A percentile compares a stretch with the other conserved stretches of the same genome.
Conservation (phyloP, 92 coral and sea anemone species). For the Epizoanthus scotinus region DNA sequence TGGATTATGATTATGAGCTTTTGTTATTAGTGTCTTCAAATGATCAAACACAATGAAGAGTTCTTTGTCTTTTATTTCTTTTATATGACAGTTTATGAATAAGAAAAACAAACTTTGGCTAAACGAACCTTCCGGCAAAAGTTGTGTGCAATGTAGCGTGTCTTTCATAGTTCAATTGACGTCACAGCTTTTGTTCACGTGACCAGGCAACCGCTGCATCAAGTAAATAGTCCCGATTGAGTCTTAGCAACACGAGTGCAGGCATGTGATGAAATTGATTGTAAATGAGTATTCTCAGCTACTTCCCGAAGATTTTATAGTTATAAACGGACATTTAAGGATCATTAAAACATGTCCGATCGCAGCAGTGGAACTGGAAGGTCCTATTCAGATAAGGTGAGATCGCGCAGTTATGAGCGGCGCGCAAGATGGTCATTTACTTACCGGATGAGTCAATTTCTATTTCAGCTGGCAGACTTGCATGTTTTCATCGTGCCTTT, state of each 20-base stretch:
- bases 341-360: conserved; percentile 42
- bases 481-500: conserved; percentile 98
- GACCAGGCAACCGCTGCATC: conserved; percentile 34
- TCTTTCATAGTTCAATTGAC: conserved; percentile 12
- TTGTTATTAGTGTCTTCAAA: no score
- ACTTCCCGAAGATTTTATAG: conserved; percentile 2
- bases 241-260: conserved; percentile 38
- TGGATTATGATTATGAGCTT: no score
- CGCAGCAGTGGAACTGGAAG: conserved; percentile 47
- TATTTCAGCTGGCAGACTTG: conserved; percentile 88
- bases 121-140: not conserved
- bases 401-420: not conserved
- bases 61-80: no score
- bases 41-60: no score
- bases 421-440: not conserved
- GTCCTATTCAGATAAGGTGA: conserved; percentile 53
- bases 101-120: no score
- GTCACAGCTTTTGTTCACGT: conserved; percentile 43
- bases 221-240: conserved; percentile 26
- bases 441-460: not conserved
- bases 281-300: conserved; percentile 12
- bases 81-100: no score
- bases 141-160: not conserved
- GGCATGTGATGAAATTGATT: conserved; percentile 33
- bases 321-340: conserved; percentile 23